These are phyloP conservation scores for Melieria picta DNA, from an alignment of 2,888 invertebrate genomes.

Conservation along the genomic window DNA sequence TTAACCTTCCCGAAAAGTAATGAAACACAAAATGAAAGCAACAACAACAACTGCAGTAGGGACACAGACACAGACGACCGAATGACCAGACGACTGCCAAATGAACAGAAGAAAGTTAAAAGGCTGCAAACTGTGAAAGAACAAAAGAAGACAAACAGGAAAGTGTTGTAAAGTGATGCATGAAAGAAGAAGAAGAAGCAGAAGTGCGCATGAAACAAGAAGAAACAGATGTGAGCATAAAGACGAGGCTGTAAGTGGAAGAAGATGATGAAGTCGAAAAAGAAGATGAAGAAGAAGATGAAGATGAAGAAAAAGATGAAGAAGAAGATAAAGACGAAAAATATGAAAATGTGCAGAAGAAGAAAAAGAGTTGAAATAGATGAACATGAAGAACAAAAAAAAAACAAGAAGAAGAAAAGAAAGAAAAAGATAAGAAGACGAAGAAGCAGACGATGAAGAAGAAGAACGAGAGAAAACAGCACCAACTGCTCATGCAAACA, in stretches of 20 bases:
- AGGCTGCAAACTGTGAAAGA: too few relatives aligned
- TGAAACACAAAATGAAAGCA: too few relatives aligned
- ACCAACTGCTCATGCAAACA: background rate
- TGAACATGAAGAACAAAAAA: slow-evolving; percentile 29
- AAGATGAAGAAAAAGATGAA: slow-evolving; percentile 9
- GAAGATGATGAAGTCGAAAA: slow-evolving; percentile 33
- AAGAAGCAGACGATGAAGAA: background rate
- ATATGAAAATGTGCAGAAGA: slow-evolving; percentile 18
- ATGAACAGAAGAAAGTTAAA: too few relatives aligned
- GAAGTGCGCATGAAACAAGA: too few relatives aligned
- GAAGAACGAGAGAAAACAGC: background rate
- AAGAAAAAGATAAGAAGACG: background rate
- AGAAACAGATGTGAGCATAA: too few relatives aligned
- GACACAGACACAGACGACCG: too few relatives aligned
- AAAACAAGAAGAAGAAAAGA: background rate
- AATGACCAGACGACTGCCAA: too few relatives aligned
- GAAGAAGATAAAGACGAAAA: background rate
- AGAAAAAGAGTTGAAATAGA: background rate
- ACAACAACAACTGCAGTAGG: too few relatives aligned
- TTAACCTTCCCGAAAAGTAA: too few relatives aligned
- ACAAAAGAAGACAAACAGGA: too few relatives aligned
- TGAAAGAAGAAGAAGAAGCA: too few relatives aligned
- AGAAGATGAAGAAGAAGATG: background rate
- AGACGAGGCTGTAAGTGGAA: slow-evolving; percentile 25
- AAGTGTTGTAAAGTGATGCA: too few relatives aligned